Evolutionary conservation across 2,888 invertebrate species (phyloP).

Genomic region (Teleiodes luculella): DNA sequence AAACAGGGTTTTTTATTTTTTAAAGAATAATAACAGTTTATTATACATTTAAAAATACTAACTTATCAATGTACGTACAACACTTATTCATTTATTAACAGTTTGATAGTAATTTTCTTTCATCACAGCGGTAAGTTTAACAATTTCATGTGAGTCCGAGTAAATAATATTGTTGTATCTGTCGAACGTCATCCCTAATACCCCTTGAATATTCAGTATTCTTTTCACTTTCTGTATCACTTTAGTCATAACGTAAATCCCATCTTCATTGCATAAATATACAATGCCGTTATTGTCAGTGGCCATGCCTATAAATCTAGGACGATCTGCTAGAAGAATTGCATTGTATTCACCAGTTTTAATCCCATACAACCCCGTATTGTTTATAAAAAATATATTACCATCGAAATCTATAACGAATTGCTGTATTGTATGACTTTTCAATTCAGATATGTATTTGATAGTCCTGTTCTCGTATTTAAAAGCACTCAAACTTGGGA

Average conservation of each 20-base stretch:
- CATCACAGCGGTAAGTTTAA: slow-evolving; percentile 17
- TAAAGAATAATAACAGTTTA: no score
- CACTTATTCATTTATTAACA: neutral
- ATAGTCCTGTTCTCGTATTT: slow-evolving; percentile 46
- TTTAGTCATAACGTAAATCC: slow-evolving; percentile 52
- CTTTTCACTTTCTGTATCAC: slow-evolving; percentile 49
- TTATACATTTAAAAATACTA: no score
- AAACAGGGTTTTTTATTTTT: no score
- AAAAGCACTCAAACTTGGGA: slow-evolving; percentile 54
- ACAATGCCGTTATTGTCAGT: slow-evolving; percentile 50
- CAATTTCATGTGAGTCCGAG: slow-evolving; percentile 57
- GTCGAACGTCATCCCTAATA: slow-evolving; percentile 59
- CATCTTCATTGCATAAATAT: slow-evolving; percentile 57
- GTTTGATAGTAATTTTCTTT: slow-evolving; percentile 3
- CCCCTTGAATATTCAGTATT: slow-evolving; percentile 48
- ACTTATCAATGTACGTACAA: no score
- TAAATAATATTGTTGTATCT: slow-evolving; percentile 55
- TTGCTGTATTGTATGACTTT: slow-evolving; percentile 46
- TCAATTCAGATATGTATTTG: slow-evolving; percentile 35
- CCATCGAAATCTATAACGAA: slow-evolving; percentile 53
- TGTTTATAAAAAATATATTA: slow-evolving; percentile 57
- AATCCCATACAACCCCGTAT: slow-evolving; percentile 53
- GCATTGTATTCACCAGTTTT: slow-evolving; percentile 31
- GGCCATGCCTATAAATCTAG: slow-evolving; percentile 52
- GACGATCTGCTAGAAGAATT: slow-evolving; percentile 41